Evolutionary conservation across 2,888 invertebrate species (phyloP).

Genomic region (Drosophila seclusa): DNA sequence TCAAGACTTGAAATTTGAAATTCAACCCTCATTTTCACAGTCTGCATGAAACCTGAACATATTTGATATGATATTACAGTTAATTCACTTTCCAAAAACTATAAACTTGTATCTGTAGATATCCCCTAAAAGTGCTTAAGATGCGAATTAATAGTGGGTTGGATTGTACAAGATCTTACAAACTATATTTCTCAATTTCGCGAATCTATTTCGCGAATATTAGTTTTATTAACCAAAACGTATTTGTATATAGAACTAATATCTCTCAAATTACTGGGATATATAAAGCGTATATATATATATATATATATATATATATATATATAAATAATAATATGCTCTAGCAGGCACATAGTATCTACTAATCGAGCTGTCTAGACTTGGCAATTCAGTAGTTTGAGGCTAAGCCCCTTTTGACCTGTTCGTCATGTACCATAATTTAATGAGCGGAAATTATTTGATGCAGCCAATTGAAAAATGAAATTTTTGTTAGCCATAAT

Average conservation of each 20-base stretch:
- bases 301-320: too few relatives aligned
- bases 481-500: not conserved
- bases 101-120: not conserved
- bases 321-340: not conserved
- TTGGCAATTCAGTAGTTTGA: not conserved
- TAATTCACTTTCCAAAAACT: not conserved
- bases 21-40: not conserved
- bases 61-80: not conserved
- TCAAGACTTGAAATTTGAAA: not conserved
- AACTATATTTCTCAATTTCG: rapidly evolving
- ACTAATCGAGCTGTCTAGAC: not conserved
- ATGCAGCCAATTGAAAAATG: not conserved
- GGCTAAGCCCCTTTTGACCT: not conserved
- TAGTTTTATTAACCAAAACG: not conserved
- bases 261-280: not conserved
- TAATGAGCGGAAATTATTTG: not conserved
- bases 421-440: not conserved
- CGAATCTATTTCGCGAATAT: not conserved
- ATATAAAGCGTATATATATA: not conserved
- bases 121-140: not conserved
- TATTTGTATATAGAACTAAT: not conserved
- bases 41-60: not conserved
- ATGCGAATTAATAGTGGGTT: not conserved
- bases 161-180: not conserved
- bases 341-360: not conserved